Conservation (phyloP, 2,888 invertebrate species). For the Drosophila diplacantha region DNA sequence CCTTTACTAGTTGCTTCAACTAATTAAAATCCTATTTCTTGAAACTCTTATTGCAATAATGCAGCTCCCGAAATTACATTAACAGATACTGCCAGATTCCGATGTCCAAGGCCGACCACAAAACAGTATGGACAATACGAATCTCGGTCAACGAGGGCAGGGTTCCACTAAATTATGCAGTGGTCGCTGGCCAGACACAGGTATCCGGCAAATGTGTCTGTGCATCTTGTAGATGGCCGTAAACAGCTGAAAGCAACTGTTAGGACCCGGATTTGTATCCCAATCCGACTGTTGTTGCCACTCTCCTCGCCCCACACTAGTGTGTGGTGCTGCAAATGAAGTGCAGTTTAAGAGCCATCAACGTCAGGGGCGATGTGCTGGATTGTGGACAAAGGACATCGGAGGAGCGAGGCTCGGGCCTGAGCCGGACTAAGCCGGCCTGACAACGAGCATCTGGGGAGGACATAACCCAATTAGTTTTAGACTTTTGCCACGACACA, state of each 20-base stretch:
- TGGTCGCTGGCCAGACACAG: conserved; percentile 28
- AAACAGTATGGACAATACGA: conserved; percentile 38
- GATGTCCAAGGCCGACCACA: conserved; percentile 26
- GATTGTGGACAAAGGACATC: conserved; percentile 18
- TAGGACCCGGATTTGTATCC: conserved; percentile 47
- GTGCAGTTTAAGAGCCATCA: conserved; percentile 57
- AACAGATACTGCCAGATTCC: conserved; percentile 3
- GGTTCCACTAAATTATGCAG: conserved; percentile 40
- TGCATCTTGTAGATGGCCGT: conserved; percentile 38
- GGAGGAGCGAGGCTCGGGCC: conserved; percentile 3
- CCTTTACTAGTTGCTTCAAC: too few species aligned
- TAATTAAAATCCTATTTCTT: not conserved
- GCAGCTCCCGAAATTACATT: conserved; percentile 5
- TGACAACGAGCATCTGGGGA: conserved; percentile 51
- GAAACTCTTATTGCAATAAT: not conserved
- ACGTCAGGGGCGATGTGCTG: conserved; percentile 52
- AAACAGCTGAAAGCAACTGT: conserved; percentile 35
- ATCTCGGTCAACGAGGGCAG: conserved; percentile 19
- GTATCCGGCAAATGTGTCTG: conserved; percentile 33
- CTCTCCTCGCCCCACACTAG: conserved; percentile 1
- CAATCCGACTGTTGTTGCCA: conserved; percentile 30
- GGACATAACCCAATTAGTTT: conserved; percentile 61
- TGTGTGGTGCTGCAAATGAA: conserved; percentile 49
- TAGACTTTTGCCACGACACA: conserved; percentile 48
- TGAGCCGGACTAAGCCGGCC: conserved; percentile 15